A percentile compares a stretch with the other conserved stretches of the same genome.
These are phyloP conservation scores for Arizona elegans DNA, from an alignment of 2,113 vertebrate species.

Conservation along the genomic window DNA sequence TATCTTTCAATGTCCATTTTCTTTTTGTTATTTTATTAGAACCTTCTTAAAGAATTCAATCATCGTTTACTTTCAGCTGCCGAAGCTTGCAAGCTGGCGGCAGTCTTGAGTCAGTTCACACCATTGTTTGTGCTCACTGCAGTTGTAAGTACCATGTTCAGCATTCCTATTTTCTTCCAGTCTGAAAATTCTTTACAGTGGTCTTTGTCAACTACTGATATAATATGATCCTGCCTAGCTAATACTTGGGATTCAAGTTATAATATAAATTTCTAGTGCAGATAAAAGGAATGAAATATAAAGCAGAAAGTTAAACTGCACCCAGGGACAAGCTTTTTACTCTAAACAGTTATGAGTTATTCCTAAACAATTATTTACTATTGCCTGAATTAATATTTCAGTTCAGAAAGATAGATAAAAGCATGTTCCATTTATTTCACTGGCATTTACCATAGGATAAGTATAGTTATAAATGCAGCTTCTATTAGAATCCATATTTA, in stretches of 20 bases:
- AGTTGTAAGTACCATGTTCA: constrained; percentile 68
- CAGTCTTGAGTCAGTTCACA: constrained; percentile 85
- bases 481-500: not conserved
- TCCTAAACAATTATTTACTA: not conserved
- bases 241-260: not conserved
- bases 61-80: constrained; percentile 86
- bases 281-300: not conserved
- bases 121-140: constrained; percentile 89
- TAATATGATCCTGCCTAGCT: not conserved
- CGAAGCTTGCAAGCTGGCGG: constrained; percentile 84
- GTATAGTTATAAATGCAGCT: not conserved
- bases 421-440: not conserved
- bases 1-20: not conserved
- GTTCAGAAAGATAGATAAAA: not conserved
- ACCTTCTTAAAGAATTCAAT: constrained; percentile 70
- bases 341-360: not conserved
- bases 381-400: not conserved
- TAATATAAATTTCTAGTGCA: not conserved
- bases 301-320: not conserved
- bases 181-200: not conserved
- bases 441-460: not conserved
- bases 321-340: not conserved
- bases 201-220: not conserved
- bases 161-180: too few relatives aligned
- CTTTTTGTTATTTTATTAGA: constrained; percentile 54